Evolutionary conservation across 2,113 vertebrate species (phyloP), one percentile per base, ranked within the genome.

Genomic region (Centropristis striata): DNA sequence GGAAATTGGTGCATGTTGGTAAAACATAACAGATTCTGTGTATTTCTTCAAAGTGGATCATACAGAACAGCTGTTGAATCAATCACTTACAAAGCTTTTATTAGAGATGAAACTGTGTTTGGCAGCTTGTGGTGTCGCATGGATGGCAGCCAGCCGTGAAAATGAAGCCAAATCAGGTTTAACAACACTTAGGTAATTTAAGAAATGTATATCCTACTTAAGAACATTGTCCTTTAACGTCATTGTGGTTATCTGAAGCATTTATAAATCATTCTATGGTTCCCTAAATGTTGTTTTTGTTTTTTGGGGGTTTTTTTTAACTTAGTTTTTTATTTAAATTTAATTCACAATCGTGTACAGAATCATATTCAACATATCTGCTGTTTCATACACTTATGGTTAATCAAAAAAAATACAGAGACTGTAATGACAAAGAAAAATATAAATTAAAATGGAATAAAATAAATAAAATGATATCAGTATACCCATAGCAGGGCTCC

Each of bases 21-120:
- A 39, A 72, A 82, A 71, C 41, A 18, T 4, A 11, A 59, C 23
- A 42, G 27, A 54, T 42, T 32, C 18, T 1, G 27, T 64, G 63
- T 74, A 4, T 68, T 71, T 12, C 21, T 16, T 73, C 20, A 28
- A 8, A 47, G 18, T 12, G 23, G 25, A 27, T 85, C 47, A 21
- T 7, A 44, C 20, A 27, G 14, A 36, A 47, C 4, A 42, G 44
- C 18, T 51, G 58, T 18, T 41, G 37, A 54, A 25, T 51, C 54
- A 50, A 41, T 74, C 0, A n/a, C 28, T 42, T 4, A 8, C 39
- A 15, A n/a, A 7, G 37, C 39, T 70, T 73, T 73, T 27, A 0
- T 3, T 21, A 51, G 27, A 21, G 21, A 58, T 8, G 8, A 28
- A 16, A 41, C n/a, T 15, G 23, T 46, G 23, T 53, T 59, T 53